Base-by-base conservation (phyloP, 2,113 vertebrate species). In the Xenus cinereus region DNA sequence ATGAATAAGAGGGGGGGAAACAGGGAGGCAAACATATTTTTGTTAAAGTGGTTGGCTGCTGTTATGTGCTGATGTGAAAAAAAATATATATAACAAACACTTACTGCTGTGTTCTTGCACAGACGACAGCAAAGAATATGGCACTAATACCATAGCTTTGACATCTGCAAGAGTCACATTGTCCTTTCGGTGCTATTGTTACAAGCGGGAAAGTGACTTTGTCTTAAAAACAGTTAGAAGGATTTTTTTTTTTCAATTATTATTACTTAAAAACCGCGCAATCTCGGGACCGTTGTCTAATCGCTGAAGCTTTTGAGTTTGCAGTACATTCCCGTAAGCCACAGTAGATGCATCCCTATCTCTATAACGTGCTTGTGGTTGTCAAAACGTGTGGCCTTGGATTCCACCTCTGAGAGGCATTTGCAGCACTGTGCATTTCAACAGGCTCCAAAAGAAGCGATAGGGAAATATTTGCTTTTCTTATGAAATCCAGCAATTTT, bases 41-140 rank as follows among this genome's bases (percentile, higher is more conserved):
- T 96, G 87, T 97, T 98, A 91, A 98, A 96, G 94, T 93, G 94
- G 90, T 91, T 97, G 93, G 95, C 93, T 97, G 93, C 91, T 97
- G 96, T 96, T 97, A 92, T 77, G 77, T 82, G 88, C 77, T 94
- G 89, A 86, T 97, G 96, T 84, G 80, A 51, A 94, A 66, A 77
- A 97, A 80, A 95, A 97, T 78, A 67, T 30, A 73, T 77, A 57
- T 92, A 94, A 90, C 91, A 97, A 92, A 84, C 86, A 91, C 85
- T 96, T 95, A 89, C 91, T 93, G 89, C 85, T 97, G 95, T 97
- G 93, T 87, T 93, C 82, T 89, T 90, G 24, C 35, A 69, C 48
- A 93, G 89, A 69, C 18, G 26, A 72, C 76, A 87, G 80, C 90
- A 72, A 75, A 95, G 88, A 94, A 89, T 60, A 80, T 77, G 89